phyloP scores from a whole-genome alignment of 2,888 invertebrate species.

The Phlogophora meticulosa region DNA sequence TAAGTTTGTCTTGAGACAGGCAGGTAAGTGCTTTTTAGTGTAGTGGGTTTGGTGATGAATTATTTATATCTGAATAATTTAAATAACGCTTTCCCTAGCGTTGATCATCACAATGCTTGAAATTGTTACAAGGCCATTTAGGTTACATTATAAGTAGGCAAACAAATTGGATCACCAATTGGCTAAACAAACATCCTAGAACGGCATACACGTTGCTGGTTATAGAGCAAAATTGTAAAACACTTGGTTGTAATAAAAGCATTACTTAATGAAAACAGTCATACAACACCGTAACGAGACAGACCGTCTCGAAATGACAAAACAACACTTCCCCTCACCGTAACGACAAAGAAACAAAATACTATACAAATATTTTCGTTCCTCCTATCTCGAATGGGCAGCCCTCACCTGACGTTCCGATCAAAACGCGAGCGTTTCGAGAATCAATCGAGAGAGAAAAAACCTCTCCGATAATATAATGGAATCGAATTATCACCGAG shows the following conservation, averaged over 20 bases:
- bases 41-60: neutral
- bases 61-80: neutral
- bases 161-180: neutral
- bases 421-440: slow-evolving; percentile 69
- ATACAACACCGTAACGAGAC: slow-evolving; percentile 15
- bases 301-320: slow-evolving; percentile 41
- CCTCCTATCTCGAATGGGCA: slow-evolving; percentile 56
- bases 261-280: slow-evolving; percentile 16
- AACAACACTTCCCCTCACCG: slow-evolving; percentile 43
- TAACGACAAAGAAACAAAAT: slow-evolving; percentile 64
- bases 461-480: slow-evolving; percentile 84
- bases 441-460: slow-evolving; percentile 88
- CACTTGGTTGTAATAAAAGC: slow-evolving; percentile 23
- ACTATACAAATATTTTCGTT: slow-evolving; percentile 79
- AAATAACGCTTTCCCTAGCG: neutral
- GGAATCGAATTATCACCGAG: slow-evolving; percentile 89
- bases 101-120: neutral
- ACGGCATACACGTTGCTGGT: no score
- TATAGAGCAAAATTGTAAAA: slow-evolving; percentile 2
- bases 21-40: slow-evolving; percentile 23
- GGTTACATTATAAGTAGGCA: neutral
- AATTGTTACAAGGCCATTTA: neutral
- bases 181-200: neutral
- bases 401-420: slow-evolving; percentile 76
- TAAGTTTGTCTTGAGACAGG: slow-evolving; percentile 11